Conservation (phyloP, 2,888 invertebrate species). For the Ochlodes sylvanus region DNA sequence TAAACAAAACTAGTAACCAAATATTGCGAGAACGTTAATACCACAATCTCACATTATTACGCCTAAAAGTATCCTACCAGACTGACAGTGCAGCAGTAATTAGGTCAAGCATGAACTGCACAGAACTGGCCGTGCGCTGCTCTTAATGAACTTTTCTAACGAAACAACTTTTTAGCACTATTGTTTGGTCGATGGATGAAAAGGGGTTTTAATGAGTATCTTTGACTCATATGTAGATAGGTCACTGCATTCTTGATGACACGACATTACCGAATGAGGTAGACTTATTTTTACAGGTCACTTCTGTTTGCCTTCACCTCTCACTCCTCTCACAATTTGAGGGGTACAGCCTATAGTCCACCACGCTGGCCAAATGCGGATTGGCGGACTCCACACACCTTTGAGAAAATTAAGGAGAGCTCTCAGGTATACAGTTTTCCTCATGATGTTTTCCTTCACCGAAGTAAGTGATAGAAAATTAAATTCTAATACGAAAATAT, state of each 20-base stretch:
- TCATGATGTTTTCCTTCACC: too few species aligned
- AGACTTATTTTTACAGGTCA: too few species aligned
- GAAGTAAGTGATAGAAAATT: too few species aligned
- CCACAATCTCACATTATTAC: not conserved
- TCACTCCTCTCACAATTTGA: too few species aligned
- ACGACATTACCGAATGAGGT: too few species aligned
- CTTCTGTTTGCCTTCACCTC: too few species aligned
- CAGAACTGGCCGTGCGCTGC: slow-evolving; percentile 27
- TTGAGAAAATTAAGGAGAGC: too few species aligned
- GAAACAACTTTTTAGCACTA: slow-evolving; percentile 43
- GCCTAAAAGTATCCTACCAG: slow-evolving; percentile 20
- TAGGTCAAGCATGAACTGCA: slow-evolving; percentile 48
- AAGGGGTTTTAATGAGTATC: slow-evolving; percentile 35
- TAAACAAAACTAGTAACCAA: not conserved
- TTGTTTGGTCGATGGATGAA: slow-evolving; percentile 34
- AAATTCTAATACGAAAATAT: too few species aligned
- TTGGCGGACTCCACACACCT: too few species aligned
- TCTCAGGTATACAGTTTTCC: too few species aligned
- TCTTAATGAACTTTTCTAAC: slow-evolving; percentile 43
- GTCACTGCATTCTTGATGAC: not conserved
- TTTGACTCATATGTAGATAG: slow-evolving; percentile 25
- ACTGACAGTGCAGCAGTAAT: slow-evolving; percentile 42
- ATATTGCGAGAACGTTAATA: not conserved
- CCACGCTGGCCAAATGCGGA: too few species aligned
- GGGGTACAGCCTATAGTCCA: too few species aligned